Conservation (phyloP, 2,888 invertebrate genomes). For the Ochropleura leucogaster region DNA sequence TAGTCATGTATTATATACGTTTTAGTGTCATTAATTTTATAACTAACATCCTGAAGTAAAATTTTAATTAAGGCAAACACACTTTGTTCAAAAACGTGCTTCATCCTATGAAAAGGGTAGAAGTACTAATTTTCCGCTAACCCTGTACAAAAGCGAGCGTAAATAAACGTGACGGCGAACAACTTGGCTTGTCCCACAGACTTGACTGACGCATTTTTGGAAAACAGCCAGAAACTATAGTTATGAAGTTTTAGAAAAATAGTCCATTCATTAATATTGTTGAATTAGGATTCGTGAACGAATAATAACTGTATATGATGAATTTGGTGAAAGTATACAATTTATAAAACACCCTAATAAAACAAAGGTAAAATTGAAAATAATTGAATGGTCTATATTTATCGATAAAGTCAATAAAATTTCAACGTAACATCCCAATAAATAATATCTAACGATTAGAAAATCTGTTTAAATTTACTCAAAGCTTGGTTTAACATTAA, state of each 20-base stretch:
- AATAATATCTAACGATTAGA: neutral
- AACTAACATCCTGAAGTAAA: constrained; percentile 9
- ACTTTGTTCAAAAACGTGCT: constrained; percentile 16
- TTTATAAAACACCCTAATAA: neutral
- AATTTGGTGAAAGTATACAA: neutral
- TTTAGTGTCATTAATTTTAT: constrained; percentile 16
- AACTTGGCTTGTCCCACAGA: constrained; percentile 26
- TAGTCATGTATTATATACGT: neutral
- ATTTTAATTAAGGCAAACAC: constrained; percentile 52
- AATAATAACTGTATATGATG: neutral
- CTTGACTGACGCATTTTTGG: constrained; percentile 41
- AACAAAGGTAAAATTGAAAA: neutral
- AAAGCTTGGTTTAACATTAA: neutral
- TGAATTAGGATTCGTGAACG: neutral
- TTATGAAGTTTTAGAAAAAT: constrained; percentile 9
- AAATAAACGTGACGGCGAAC: constrained; percentile 30
- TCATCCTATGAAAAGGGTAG: constrained; percentile 6
- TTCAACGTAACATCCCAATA: neutral
- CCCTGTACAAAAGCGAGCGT: constrained; percentile 23
- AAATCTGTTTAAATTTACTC: neutral
- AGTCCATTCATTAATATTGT: constrained; percentile 28
- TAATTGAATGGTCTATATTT: neutral
- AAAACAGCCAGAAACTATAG: constrained; percentile 40
- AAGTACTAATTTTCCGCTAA: constrained; percentile 25
- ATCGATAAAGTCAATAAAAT: neutral